Conservation (phyloP, 2,888 invertebrate species). For the Clusia tigrina region DNA sequence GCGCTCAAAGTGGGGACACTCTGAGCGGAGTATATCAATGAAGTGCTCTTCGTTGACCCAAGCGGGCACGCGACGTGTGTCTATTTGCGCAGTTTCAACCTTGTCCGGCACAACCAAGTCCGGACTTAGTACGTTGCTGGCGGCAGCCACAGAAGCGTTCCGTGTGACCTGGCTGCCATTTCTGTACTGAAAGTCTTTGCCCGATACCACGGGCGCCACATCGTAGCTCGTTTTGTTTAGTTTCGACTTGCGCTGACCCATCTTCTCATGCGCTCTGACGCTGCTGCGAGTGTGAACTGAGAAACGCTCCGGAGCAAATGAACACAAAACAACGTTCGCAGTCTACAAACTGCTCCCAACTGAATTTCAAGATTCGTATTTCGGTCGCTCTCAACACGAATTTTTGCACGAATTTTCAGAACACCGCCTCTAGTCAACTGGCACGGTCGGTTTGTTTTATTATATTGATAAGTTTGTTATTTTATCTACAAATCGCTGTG, state of each 20-base stretch:
- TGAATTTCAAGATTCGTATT: not conserved
- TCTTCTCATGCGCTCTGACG: no score
- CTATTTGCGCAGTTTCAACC: slow-evolving; percentile 1
- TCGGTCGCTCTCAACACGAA: no score
- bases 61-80: slow-evolving; percentile 34
- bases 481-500: no score
- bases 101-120: not conserved
- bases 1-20: slow-evolving; percentile 37
- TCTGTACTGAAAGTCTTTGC: slow-evolving; percentile 8
- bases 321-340: not conserved
- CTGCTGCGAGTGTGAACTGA: no score
- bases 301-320: no score
- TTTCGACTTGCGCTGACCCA: slow-evolving; percentile 42
- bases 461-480: no score
- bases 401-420: no score
- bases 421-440: no score
- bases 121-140: not conserved
- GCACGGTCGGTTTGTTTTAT: no score
- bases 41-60: slow-evolving; percentile 51
- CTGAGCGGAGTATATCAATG: slow-evolving; percentile 38
- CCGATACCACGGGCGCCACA: slow-evolving; percentile 26
- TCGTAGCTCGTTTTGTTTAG: slow-evolving; percentile 37
- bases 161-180: not conserved
- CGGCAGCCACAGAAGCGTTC: not conserved
- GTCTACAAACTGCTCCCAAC: not conserved